Evolutionary conservation across 2,888 invertebrate species (phyloP).

Genomic region (Drosophila meridiana): DNA sequence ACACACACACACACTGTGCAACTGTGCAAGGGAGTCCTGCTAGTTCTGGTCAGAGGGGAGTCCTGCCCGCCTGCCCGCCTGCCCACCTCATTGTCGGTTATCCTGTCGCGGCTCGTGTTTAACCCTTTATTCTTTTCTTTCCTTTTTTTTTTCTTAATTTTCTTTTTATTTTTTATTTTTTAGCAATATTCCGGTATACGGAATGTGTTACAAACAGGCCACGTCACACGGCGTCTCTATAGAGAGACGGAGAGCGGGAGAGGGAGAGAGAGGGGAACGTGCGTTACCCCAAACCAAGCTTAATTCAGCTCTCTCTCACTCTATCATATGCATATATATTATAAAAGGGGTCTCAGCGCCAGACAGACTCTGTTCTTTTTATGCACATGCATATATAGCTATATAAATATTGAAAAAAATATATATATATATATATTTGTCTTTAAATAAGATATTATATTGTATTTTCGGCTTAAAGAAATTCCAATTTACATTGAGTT

Average conservation of each 20-base stretch:
- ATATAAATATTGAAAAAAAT: conserved; percentile 13
- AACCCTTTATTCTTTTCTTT: conserved; percentile 57
- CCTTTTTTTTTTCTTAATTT: conserved; percentile 27
- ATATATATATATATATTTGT: conserved; percentile 22
- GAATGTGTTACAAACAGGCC: conserved; percentile 75
- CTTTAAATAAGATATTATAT: conserved; percentile 59
- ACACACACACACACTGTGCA: neutral
- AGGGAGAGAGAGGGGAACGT: neutral
- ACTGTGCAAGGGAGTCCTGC: conserved; percentile 33
- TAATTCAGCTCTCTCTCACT: neutral
- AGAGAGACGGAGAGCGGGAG: neutral
- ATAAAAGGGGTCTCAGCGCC: conserved; percentile 43
- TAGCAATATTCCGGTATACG: conserved; percentile 48
- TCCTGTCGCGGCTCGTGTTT: conserved; percentile 66
- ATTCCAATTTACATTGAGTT: conserved; percentile 1
- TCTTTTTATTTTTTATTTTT: conserved; percentile 14
- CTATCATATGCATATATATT: conserved; percentile 2
- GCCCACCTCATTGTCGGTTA: conserved; percentile 60
- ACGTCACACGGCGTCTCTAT: conserved; percentile 37
- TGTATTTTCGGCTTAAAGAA: conserved; percentile 22
- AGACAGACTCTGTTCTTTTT: conserved; percentile 75
- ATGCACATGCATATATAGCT: conserved; percentile 16
- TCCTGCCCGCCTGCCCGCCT: neutral
- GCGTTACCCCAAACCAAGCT: conserved; percentile 19
- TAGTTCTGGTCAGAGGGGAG: conserved; percentile 4